Evolutionary conservation across 2,888 invertebrate species (phyloP).

Genomic region (Neoitamus cyanurus): DNA sequence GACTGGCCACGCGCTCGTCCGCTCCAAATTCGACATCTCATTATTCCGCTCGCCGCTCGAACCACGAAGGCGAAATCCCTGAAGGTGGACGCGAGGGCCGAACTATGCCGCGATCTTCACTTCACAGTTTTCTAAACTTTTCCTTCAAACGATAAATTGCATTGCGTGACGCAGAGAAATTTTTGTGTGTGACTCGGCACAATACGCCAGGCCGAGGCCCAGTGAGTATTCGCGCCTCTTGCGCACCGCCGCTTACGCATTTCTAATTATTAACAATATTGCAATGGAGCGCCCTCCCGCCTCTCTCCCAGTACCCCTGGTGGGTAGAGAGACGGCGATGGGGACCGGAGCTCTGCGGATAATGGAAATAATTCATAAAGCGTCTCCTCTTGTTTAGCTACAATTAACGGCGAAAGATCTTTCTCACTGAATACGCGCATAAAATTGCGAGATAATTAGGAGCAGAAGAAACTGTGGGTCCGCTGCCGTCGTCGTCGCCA

Average conservation of each 20-base stretch:
- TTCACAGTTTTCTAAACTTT: constrained; percentile 20
- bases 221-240: not conserved
- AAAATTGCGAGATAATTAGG: constrained; percentile 55
- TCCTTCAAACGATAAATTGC: constrained; percentile 18
- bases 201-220: not conserved
- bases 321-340: not conserved
- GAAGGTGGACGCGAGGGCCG: not conserved
- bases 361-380: constrained; percentile 41
- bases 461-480: constrained; percentile 45
- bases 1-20: not conserved
- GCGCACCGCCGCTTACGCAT: constrained; percentile 34
- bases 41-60: not conserved
- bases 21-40: not conserved
- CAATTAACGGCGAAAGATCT: constrained; percentile 50
- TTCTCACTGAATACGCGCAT: constrained; percentile 56
- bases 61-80: not conserved
- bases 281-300: not conserved
- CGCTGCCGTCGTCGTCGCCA: not conserved
- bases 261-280: constrained; percentile 41
- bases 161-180: constrained; percentile 33
- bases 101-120: not conserved
- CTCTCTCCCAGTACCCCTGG: not conserved
- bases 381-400: constrained; percentile 35
- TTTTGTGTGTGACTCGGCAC: constrained; percentile 15
- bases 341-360: not conserved